A percentile compares a stretch with the other conserved stretches of the same genome.
phyloP scores from a whole-genome alignment of 2,888 invertebrate species.

The Deladenus siricidicola region DNA sequence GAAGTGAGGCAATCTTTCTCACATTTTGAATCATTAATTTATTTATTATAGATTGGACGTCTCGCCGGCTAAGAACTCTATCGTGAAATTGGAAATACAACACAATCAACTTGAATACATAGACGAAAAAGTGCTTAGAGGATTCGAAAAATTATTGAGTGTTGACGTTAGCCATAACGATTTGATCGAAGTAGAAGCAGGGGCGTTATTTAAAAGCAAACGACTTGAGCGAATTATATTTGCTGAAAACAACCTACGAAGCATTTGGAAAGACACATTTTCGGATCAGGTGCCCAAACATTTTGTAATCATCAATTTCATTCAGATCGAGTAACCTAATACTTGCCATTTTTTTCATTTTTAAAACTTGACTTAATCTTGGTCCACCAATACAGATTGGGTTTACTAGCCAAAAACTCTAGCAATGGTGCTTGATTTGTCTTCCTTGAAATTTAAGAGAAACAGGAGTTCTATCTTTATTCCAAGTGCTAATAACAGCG shows the following conservation, averaged over 20 bases:
- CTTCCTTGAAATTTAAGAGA: too few species aligned
- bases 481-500: too few species aligned
- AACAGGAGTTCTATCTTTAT: too few species aligned
- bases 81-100: slow-evolving; percentile 70
- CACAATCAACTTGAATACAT: slow-evolving; percentile 63
- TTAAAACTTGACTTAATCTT: too few species aligned
- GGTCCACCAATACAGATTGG: too few species aligned
- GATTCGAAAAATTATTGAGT: slow-evolving; percentile 64
- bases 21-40: background rate
- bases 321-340: too few species aligned
- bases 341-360: too few species aligned
- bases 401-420: too few species aligned
- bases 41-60: slow-evolving; percentile 35
- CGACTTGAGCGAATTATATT: slow-evolving; percentile 35
- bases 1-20: slow-evolving; percentile 5
- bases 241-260: slow-evolving; percentile 39
- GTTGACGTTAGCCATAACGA: slow-evolving; percentile 60
- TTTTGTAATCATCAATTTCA: too few species aligned
- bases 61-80: slow-evolving; percentile 38
- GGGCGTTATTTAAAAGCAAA: slow-evolving; percentile 59
- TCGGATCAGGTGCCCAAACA: slow-evolving; percentile 35
- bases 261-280: slow-evolving; percentile 45
- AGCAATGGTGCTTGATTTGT: too few species aligned
- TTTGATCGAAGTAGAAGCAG: slow-evolving; percentile 26
- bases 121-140: slow-evolving; percentile 60